Evolutionary conservation across 2,113 vertebrate genomes (phyloP).

Genomic region (Oncorhynchus tshawytscha): DNA sequence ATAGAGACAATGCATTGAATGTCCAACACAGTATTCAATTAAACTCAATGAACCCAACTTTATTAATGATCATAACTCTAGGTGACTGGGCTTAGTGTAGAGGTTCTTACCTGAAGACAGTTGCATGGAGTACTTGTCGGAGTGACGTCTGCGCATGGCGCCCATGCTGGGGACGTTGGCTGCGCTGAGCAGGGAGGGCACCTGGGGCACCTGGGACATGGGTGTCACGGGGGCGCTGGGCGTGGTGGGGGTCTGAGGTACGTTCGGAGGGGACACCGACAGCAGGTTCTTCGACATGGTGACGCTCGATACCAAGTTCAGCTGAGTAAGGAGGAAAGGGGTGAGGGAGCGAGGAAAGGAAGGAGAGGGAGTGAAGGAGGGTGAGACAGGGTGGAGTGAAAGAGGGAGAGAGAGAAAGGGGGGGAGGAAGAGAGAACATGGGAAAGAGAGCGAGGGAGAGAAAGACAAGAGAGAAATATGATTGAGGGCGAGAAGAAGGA

Average conservation of each 20-base stretch:
- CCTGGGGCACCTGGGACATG: constrained; percentile 97
- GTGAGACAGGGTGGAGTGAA: constrained; percentile 48
- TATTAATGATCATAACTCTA: background rate
- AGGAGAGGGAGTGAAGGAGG: constrained; percentile 13
- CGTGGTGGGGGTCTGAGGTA: constrained; percentile 99
- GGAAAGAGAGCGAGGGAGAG: constrained; percentile 39
- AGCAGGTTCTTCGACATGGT: constrained; percentile 99
- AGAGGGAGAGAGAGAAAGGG: too few relatives aligned
- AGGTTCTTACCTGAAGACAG: constrained; percentile 93
- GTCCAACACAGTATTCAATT: background rate
- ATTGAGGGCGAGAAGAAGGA: constrained; percentile 44
- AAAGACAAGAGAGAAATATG: constrained; percentile 55
- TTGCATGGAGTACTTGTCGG: constrained; percentile 98
- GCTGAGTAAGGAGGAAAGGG: constrained; percentile 72
- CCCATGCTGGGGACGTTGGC: constrained; percentile 97
- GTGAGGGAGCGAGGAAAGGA: constrained; percentile 60
- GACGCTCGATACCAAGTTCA: constrained; percentile 98
- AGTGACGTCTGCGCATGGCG: constrained; percentile 97
- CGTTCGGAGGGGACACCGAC: constrained; percentile 94
- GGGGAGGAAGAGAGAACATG: constrained; percentile 45
- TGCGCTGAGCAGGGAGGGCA: constrained; percentile 94
- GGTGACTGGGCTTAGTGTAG: constrained; percentile 43
- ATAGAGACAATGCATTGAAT: constrained; percentile 13
- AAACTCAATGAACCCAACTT: too few relatives aligned
- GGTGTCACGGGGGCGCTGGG: constrained; percentile 96